A percentile compares a stretch with the other conserved stretches of the same genome.
Evolutionary conservation across 2,888 invertebrate genomes (phyloP).

Genomic region (Limnephilus marmoratus): DNA sequence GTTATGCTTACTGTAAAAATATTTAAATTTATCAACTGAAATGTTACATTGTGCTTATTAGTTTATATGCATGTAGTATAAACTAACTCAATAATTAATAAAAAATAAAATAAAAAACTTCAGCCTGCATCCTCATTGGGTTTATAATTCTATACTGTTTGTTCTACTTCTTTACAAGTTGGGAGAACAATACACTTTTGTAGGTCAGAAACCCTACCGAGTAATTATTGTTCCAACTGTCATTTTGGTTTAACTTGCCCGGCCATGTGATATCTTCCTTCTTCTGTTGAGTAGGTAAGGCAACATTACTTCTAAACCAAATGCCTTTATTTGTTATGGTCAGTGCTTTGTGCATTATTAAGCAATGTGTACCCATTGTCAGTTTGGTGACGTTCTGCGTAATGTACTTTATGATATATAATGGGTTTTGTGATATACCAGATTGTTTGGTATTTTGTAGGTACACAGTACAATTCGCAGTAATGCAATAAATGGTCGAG

Average conservation of each 20-base stretch:
- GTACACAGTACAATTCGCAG: background rate
- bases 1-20: too few relatives aligned
- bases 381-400: background rate
- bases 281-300: background rate
- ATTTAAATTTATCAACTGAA: too few relatives aligned
- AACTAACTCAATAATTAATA: too few relatives aligned
- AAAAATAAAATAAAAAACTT: too few relatives aligned
- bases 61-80: too few relatives aligned
- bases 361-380: background rate
- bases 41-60: too few relatives aligned
- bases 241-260: constrained; percentile 22
- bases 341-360: background rate
- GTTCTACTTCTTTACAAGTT: background rate
- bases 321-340: background rate
- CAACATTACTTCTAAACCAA: background rate
- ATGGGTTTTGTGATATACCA: background rate
- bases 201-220: constrained; percentile 58
- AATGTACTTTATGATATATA: background rate
- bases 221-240: constrained; percentile 55
- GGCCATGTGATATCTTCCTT: constrained; percentile 25
- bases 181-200: constrained; percentile 55
- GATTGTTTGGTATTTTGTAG: background rate
- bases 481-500: background rate
- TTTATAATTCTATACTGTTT: background rate
- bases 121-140: background rate